phyloP scores from a whole-genome alignment of 2,113 vertebrate genomes.

The Misgurnus anguillicaudatus region DNA sequence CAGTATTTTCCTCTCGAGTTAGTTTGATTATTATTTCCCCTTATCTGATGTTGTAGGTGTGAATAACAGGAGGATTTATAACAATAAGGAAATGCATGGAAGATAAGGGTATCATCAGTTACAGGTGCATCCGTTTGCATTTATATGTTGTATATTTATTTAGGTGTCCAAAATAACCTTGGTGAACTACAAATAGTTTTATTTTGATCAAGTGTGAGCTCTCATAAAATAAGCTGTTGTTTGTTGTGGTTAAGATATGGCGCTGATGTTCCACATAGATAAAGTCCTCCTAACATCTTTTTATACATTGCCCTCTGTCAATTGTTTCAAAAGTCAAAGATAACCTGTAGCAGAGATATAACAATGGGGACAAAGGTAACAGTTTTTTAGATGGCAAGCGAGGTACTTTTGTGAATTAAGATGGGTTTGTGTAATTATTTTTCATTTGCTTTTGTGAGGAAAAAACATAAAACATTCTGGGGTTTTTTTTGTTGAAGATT shows the following conservation, averaged over 20 bases:
- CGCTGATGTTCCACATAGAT: not conserved
- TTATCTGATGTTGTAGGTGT: constrained; percentile 53
- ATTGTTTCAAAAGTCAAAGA: not conserved
- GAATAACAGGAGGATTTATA: constrained; percentile 35
- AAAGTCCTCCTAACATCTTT: constrained; percentile 23
- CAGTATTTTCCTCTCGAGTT: constrained; percentile 17
- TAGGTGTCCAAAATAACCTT: constrained; percentile 20
- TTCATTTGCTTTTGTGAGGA: too few species aligned
- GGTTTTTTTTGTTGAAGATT: too few species aligned
- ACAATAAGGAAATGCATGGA: constrained; percentile 47
- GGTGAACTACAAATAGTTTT: not conserved
- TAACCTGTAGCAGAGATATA: not conserved
- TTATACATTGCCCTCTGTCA: constrained; percentile 24
- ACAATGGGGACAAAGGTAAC: not conserved
- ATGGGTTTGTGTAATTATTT: too few species aligned
- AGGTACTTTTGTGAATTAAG: too few species aligned
- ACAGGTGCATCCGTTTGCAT: not conserved
- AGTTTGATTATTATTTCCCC: constrained; percentile 59
- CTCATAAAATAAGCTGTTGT: not conserved
- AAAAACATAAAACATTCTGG: too few species aligned
- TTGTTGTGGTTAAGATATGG: constrained; percentile 37
- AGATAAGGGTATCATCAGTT: constrained; percentile 37
- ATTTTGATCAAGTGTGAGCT: not conserved
- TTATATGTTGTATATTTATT: not conserved
- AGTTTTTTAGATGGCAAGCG: not conserved